Conservation (phyloP, 2,797 vertebrate species). For the Antrozous pallidus region DNA sequence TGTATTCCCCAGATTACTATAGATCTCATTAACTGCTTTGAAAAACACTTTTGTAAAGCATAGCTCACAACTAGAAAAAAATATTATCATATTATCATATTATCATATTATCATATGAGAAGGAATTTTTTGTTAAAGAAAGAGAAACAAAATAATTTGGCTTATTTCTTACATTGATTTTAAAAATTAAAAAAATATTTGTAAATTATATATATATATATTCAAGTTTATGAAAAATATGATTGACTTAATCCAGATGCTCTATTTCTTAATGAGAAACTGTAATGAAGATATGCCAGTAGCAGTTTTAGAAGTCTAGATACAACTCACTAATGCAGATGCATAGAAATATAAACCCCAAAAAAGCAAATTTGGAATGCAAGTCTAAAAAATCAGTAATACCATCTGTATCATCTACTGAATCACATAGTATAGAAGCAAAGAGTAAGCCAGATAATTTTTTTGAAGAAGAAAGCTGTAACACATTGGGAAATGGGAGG, state of each 20-base stretch:
- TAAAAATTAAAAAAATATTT: neutral
- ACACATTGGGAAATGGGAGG: neutral
- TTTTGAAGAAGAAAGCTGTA: neutral
- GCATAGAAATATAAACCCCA: neutral
- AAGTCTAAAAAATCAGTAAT: neutral
- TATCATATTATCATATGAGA: neutral
- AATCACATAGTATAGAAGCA: neutral
- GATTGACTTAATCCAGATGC: neutral
- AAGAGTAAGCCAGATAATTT: slow-evolving; percentile 13
- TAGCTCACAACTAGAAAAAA: neutral
- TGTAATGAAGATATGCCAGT: slow-evolving; percentile 6
- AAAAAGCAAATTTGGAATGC: slow-evolving; percentile 36
- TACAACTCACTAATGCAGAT: slow-evolving; percentile 30
- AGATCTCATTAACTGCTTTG: neutral
- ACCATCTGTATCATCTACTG: slow-evolving; percentile 31
- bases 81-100: neutral
- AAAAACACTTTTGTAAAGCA: neutral
- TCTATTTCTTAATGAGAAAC: neutral
- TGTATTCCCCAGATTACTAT: neutral
- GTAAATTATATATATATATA: neutral
- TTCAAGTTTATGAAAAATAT: neutral
- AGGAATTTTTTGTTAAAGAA: neutral
- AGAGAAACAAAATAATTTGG: neutral
- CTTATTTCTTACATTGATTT: neutral
- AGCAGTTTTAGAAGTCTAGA: slow-evolving; percentile 38